Base-by-base conservation (phyloP, 2,797 vertebrate genomes). In the Crenuchus spilurus region DNA sequence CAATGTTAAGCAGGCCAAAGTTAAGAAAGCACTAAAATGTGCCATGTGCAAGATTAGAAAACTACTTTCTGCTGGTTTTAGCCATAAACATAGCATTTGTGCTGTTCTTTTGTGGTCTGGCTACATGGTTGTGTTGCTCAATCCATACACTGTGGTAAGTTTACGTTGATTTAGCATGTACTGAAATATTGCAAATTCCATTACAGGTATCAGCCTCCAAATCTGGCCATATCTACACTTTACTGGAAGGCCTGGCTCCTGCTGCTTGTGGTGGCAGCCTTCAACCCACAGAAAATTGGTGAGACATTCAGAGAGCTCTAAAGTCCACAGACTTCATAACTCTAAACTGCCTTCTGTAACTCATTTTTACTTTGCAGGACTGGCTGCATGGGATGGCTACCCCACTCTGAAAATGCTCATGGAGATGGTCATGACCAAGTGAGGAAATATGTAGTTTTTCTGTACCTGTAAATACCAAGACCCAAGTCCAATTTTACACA, bases 381-480 rank as follows among this genome's bases (percentile, higher is more conserved):
- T 97, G 86, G 94, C 96, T 41, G 97, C 98, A 0, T 99, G 98
- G 98, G 97, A 99, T 60, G 95, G 97, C 51, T 98, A 99, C 80
- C 97, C 97, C 1, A 97, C 97, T 0, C 87, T 99, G 11, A 99
- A 99, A 91, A 99, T 99, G 98, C 96, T 99, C n/a, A 99, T 99
- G 98, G 98, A 99, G 85, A 99, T 99, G 97, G 98, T 97, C 75
- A 99, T 99, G 97, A 99, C 98, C 55, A 99, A 99, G 98, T 99
- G 82, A 62, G 92, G 11, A 41, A 51, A 48, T 44, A 20, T 44
- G n/a, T 31, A 6, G 74, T 69, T 22, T 28, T 10, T 31, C 33
- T 13, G 26, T 6, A 46, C 14, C 5, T 9, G 2, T n/a, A 3
- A 42, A 26, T 20, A 24, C 33, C 18, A 16, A 20, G 18, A n/a